Evolutionary conservation across 2,888 invertebrate genomes (phyloP), one percentile per base, ranked within the genome.

Genomic region (Galerucella calmariensis): DNA sequence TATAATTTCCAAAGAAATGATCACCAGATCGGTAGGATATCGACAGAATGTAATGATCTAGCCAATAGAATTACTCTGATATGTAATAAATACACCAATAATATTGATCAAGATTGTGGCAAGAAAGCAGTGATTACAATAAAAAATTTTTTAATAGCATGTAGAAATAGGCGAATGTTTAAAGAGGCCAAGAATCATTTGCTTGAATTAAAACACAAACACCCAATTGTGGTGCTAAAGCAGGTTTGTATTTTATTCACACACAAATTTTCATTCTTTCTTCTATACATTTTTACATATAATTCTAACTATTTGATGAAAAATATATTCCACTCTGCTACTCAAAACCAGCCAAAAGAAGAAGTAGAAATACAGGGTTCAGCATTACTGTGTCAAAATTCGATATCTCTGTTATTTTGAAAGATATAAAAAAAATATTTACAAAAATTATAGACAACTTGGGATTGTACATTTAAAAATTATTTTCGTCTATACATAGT

Each of bases 181-280:
- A 62, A 58, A 66, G 27, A 75, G 6, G 44, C 82, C 16, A 80
- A 78, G 35, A 68, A 59, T 11, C 76, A 63, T 8, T 27, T 82
- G 6, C 70, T 67, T 27, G 75, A 76, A 10, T 72, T 81, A 14
- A 62, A 73, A 20, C 73, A 59, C 53, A 79, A 76, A 62, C 75
- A 81, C 66, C 83, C 82, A 0, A 65, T 78, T 0, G 77, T 69
- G 11, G 44, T 80, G 20, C 74, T 83, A 76, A 75, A 75, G 56
- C 63, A 65, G 63, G 63, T 65, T 46, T 44, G 5, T 46, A 16
- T 41, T 12, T 41, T 41, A 41, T 41, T 41, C 8, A 41, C 35
- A 35, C 35, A 6, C 1, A 5, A 0, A 27, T 41, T 41, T 41
- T 1, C 8, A 41, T 41, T 41, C 0, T 41, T 41, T 41, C 24